Conservation (phyloP, 1,140 invertebrate genomes). For the Ceratosolen solmsi region DNA sequence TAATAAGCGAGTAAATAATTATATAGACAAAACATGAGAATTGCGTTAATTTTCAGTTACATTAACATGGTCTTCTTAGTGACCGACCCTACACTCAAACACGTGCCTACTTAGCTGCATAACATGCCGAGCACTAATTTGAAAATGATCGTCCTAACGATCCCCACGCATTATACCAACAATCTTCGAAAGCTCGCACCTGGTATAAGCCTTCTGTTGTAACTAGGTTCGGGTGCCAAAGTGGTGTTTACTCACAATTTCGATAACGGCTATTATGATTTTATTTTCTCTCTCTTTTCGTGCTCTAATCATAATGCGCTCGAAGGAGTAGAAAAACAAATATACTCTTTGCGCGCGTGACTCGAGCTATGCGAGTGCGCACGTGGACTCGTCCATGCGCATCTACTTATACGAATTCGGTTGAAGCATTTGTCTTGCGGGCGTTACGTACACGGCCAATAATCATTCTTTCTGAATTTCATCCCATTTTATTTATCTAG, state of each 20-base stretch:
- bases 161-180: conserved; percentile 34
- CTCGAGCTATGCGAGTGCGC: not conserved
- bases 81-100: conserved; percentile 4
- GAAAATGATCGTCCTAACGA: conserved; percentile 51
- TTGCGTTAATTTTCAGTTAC: conserved; percentile 26
- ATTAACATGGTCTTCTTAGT: conserved; percentile 24
- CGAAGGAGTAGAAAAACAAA: not conserved
- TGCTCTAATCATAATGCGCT: not conserved
- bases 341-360: not conserved
- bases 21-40: conserved; percentile 37
- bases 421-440: not conserved
- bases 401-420: too few species aligned
- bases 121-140: conserved; percentile 36
- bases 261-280: conserved; percentile 35
- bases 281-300: not conserved
- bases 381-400: too few species aligned
- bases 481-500: not conserved
- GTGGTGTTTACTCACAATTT: conserved; percentile 33
- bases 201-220: conserved; percentile 43
- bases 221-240: conserved; percentile 12
- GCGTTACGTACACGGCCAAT: not conserved
- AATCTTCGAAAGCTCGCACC: conserved; percentile 47
- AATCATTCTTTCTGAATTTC: conserved; percentile 31
- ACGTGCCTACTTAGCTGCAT: not conserved
- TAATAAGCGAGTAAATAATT: conserved; percentile 37